Percentiles rank a stretch among this genome's conserved stretches.
Evolutionary conservation across 2,888 invertebrate genomes (phyloP).

Genomic region (Cryptocephalus primarius): DNA sequence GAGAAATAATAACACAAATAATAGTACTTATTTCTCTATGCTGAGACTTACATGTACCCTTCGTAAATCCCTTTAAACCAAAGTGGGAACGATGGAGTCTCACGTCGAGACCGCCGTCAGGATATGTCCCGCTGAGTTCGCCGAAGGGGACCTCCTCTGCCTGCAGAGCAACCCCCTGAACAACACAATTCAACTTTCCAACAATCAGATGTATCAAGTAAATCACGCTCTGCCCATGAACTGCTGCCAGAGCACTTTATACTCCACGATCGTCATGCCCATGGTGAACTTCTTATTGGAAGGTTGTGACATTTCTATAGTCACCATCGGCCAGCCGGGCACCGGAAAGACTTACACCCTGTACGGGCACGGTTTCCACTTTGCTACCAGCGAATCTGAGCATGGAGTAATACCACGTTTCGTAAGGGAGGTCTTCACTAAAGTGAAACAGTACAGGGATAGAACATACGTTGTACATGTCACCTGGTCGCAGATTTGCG

Average conservation of each 20-base stretch:
- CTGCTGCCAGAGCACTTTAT: slow-evolving; percentile 53
- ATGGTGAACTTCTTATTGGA: slow-evolving; percentile 56
- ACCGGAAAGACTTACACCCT: slow-evolving; percentile 66
- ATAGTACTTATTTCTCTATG: too few relatives aligned
- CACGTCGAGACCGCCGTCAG: slow-evolving; percentile 63
- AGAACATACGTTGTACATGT: slow-evolving; percentile 55
- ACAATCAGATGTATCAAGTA: slow-evolving; percentile 47
- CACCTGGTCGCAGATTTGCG: slow-evolving; percentile 63
- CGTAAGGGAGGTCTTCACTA: slow-evolving; percentile 58
- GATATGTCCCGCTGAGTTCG: slow-evolving; percentile 45
- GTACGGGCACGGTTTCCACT: slow-evolving; percentile 55
- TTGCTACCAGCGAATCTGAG: slow-evolving; percentile 53
- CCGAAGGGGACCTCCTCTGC: slow-evolving; percentile 44
- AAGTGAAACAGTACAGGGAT: slow-evolving; percentile 52
- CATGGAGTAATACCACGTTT: slow-evolving; percentile 63
- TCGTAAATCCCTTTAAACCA: too few relatives aligned
- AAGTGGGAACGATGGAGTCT: slow-evolving; percentile 47
- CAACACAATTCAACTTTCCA: slow-evolving; percentile 48
- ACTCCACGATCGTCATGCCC: slow-evolving; percentile 52
- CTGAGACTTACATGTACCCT: too few relatives aligned
- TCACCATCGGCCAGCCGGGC: slow-evolving; percentile 51
- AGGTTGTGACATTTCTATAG: slow-evolving; percentile 66
- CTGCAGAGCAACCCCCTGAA: slow-evolving; percentile 49
- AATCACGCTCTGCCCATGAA: slow-evolving; percentile 47
- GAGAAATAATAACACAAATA: too few relatives aligned